Conservation (phyloP, 2,797 vertebrate genomes). For the Leptodactylus fallax region DNA sequence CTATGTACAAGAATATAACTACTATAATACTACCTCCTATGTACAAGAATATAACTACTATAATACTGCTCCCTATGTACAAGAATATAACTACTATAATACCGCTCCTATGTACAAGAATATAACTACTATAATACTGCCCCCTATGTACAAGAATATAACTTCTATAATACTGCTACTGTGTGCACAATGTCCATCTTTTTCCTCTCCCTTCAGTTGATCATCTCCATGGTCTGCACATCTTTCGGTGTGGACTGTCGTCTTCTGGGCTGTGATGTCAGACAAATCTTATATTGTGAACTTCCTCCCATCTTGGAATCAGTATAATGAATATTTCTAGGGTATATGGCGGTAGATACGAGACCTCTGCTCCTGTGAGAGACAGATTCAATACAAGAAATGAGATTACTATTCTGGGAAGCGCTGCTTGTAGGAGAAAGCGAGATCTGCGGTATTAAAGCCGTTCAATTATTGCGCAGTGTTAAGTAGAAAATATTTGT, state of each 20-base stretch:
- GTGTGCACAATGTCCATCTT: too few relatives aligned
- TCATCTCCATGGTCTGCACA: neutral
- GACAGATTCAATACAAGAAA: neutral
- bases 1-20: neutral
- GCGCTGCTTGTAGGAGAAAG: neutral
- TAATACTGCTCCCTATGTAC: neutral
- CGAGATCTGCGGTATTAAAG: neutral
- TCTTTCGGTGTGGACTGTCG: neutral
- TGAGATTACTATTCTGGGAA: neutral
- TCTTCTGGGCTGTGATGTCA: neutral
- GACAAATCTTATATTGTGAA: neutral
- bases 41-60: neutral
- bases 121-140: neutral
- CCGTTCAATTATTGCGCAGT: neutral
- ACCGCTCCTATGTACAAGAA: conserved; percentile 2
- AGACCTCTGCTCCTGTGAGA: neutral
- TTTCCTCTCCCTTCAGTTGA: too few relatives aligned
- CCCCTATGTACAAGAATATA: neutral
- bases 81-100: too few relatives aligned
- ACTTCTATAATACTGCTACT: too few relatives aligned
- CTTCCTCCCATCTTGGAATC: neutral
- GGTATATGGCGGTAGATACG: neutral
- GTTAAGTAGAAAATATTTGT: neutral
- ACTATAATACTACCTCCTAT: neutral
- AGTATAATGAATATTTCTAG: neutral